Base-by-base conservation (phyloP, 2,888 invertebrate species). In the Lypha dubia region DNA sequence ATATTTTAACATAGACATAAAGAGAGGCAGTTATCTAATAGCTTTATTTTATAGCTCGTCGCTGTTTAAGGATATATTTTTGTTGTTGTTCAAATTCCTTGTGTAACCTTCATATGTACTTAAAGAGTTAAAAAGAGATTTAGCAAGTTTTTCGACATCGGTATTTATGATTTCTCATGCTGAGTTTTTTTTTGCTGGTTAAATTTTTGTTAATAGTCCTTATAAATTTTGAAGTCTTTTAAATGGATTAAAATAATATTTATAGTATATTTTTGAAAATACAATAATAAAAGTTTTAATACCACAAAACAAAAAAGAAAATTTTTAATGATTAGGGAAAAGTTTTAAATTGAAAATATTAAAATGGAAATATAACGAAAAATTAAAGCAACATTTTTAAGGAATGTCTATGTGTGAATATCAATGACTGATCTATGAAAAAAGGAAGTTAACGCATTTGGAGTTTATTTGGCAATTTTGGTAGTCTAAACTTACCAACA, bases 91-190 rank as follows among this genome's bases (percentile, higher is more conserved):
- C 38, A 28, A 51, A 51, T 24, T 46, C 20, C 17, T 68, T 6
- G 15, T 60, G 46, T 63, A 79, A 79, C 70, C 70, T 79, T 77
- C 58, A 70, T 60, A 51, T 53, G 32, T 77, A 53, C 49, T 68
- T 62, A 68, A 77, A 68, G 46, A 58, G 5, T 60, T 38, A 60
- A 24, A 38, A n/a, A n/a, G n/a, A 41, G 41, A 28, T 68, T 51
- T 51, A 22, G 24, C 8, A 7, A 60, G 6, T 4, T 32, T 28
- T 62, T 68, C 8, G 9, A 53, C 53, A 24, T 32, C 41, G 32
- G 15, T 9, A 49, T 41, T 24, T 53, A 6, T 41, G 11, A 41
- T 49, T 62, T 62, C 38, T 46, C 13, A 15, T 41, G 35, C 5
- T 17, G 53, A 44, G 32, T 44, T 44, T 65, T 28, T 28, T 28